These are phyloP conservation scores for Chloropsis hardwickii DNA, from an alignment of 2,113 vertebrate species.

Conservation along the genomic window DNA sequence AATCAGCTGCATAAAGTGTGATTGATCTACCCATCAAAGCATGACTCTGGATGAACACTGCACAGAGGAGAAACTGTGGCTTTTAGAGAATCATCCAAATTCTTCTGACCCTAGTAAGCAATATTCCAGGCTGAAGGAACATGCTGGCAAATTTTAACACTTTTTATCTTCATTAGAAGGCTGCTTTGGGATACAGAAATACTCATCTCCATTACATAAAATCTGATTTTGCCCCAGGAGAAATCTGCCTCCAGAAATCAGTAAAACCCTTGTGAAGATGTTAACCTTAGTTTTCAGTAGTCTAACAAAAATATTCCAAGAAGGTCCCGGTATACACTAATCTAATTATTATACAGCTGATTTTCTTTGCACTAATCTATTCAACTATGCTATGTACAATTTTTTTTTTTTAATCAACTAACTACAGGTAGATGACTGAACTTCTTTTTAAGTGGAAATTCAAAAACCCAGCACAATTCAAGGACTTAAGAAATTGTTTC, in stretches of 20 bases:
- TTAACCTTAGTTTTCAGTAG: neutral
- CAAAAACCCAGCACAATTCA: neutral
- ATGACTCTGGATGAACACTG: neutral
- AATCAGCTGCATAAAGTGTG: neutral
- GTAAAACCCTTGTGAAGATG: neutral
- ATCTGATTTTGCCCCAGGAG: neutral
- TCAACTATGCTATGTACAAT: neutral
- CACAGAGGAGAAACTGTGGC: neutral
- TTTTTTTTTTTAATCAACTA: neutral
- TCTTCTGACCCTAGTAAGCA: neutral
- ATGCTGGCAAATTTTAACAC: neutral
- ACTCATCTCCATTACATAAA: neutral
- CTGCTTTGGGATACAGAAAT: neutral
- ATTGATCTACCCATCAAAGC: neutral
- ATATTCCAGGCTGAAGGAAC: neutral
- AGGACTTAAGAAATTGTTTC: neutral
- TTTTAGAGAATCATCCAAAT: neutral
- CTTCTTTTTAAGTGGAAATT: neutral
- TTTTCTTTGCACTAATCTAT: neutral
- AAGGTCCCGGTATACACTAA: neutral
- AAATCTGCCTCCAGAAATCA: neutral
- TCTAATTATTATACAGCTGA: neutral
- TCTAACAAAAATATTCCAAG: neutral
- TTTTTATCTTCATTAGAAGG: neutral
- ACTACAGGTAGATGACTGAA: neutral